Evolutionary conservation across 2,113 vertebrate species (phyloP), one percentile per base, ranked within the genome.

Genomic region (Tachysurus fulvidraco): DNA sequence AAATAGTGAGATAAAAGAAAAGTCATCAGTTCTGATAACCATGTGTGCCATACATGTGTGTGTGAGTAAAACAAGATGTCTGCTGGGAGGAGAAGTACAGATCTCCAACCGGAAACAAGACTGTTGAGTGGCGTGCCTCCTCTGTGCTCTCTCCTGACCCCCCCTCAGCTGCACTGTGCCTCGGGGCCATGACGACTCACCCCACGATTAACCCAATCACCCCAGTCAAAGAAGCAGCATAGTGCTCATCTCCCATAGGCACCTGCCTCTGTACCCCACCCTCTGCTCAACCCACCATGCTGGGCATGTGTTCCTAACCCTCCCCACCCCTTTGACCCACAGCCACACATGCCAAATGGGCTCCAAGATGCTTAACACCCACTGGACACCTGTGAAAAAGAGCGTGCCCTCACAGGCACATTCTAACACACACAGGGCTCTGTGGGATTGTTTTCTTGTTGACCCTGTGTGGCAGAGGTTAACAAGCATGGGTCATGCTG

Each of bases 301-400:
- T 88, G 92, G 94, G 90, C 77, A 89, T 94, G 92, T 95, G 93
- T 89, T 96, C 92, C 91, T 92, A 95, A 96, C 94, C 94, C 87
- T 93, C 89, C 91, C 90, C 91, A 89, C 92, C 89, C 90, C 89
- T 69, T 88, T 90, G 95, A 94, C 93, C 95, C 94, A 91, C 46
- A 91, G 90, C 85, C 88, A 92, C 94, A 94, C 91, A 95, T 96
- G 96, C 93, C 78, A 88, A 90, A 92, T 92, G 93, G 62, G 60
- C 92, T 95, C 94, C 89, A 94, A 95, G 94, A 93, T 92, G 92
- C 91, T 94, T 94, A 93, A 93, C 94, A 93, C 92, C 88, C 14
- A 85, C 36, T 92, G 89, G 93, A 96, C 97, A 98, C 97, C 97
- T 98, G 97, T 91, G 94, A 91, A 93, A 89, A 94, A 94, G 92